phyloP scores from a whole-genome alignment of 2,797 vertebrate species.

The Brachyrhaphis roseni region DNA sequence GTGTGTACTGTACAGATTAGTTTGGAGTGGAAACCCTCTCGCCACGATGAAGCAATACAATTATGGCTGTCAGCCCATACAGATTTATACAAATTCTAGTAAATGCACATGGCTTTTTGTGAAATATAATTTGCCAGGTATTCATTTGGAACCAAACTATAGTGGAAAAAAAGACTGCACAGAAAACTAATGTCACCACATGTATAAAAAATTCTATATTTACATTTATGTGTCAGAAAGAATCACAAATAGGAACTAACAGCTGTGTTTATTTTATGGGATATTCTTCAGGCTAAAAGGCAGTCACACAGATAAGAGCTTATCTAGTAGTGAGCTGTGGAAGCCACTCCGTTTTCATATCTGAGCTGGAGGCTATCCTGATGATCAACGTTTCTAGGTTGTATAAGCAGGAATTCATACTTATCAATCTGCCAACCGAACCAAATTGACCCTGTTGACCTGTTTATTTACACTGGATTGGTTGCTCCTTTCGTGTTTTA shows the following conservation, averaged over 20 bases:
- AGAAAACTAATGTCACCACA: slow-evolving; percentile 42
- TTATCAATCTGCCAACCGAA: slow-evolving; percentile 28
- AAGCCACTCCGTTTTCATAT: slow-evolving; percentile 27
- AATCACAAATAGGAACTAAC: slow-evolving; percentile 64
- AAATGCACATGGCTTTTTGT: slow-evolving; percentile 73
- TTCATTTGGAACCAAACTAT: slow-evolving; percentile 30
- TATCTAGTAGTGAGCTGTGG: slow-evolving; percentile 37
- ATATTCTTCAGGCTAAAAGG: slow-evolving; percentile 48
- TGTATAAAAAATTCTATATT: slow-evolving; percentile 63
- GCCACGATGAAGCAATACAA: slow-evolving; percentile 44
- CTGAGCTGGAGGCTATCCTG: slow-evolving; percentile 30
- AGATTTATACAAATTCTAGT: slow-evolving; percentile 53
- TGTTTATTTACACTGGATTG: slow-evolving; percentile 34
- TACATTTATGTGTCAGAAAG: slow-evolving; percentile 65
- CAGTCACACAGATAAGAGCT: slow-evolving; percentile 36
- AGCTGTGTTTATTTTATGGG: slow-evolving; percentile 76
- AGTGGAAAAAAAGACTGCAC: slow-evolving; percentile 28
- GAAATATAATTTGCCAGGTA: slow-evolving; percentile 48
- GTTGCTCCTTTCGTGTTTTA: slow-evolving; percentile 13
- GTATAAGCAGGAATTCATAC: slow-evolving; percentile 22
- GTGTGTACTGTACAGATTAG: slow-evolving; percentile 68
- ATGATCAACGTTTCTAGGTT: slow-evolving; percentile 25
- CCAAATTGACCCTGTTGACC: slow-evolving; percentile 65
- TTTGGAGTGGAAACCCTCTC: slow-evolving; percentile 53
- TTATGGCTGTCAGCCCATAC: slow-evolving; percentile 68